A percentile compares a stretch with the other conserved stretches of the same genome.
Evolutionary conservation across 1,140 invertebrate species (phyloP).

Genomic region (Brachionus manjavacas): DNA sequence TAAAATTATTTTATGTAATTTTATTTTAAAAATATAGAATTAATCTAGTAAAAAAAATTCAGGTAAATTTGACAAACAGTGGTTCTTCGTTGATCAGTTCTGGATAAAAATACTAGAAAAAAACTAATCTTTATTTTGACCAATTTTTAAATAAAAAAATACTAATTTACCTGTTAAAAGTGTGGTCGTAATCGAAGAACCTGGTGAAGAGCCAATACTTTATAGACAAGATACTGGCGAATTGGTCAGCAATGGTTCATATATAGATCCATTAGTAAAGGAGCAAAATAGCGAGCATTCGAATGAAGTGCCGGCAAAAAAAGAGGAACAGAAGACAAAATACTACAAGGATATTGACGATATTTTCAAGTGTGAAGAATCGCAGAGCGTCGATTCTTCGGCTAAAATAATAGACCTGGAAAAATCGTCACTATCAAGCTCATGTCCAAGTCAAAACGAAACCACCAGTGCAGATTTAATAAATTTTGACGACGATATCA

Average conservation of each 20-base stretch:
- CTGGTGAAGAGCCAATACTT: slow-evolving; percentile 37
- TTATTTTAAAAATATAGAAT: too few species aligned
- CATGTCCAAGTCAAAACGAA: not conserved
- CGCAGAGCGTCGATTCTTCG: not conserved
- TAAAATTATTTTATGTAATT: too few species aligned
- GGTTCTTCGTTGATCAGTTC: too few species aligned
- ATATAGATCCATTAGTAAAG: not conserved
- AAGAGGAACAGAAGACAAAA: not conserved
- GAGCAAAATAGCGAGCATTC: slow-evolving; percentile 28
- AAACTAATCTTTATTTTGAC: too few species aligned
- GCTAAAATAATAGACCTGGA: not conserved
- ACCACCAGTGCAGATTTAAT: not conserved
- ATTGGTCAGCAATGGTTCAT: not conserved
- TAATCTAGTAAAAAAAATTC: too few species aligned
- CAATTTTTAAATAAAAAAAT: too few species aligned
- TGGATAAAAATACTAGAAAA: too few species aligned
- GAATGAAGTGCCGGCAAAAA: not conserved
- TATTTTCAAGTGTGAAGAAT: not conserved
- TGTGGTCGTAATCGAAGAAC: slow-evolving; percentile 39
- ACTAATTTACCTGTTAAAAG: not conserved
- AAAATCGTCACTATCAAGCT: not conserved
- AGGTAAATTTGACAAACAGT: too few species aligned
- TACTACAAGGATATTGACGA: slow-evolving; percentile 25
- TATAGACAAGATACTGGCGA: slow-evolving; percentile 38
- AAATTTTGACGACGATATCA: not conserved